These are phyloP conservation scores for Teleiodes luculella DNA, from an alignment of 2,888 invertebrate species.

Conservation along the genomic window DNA sequence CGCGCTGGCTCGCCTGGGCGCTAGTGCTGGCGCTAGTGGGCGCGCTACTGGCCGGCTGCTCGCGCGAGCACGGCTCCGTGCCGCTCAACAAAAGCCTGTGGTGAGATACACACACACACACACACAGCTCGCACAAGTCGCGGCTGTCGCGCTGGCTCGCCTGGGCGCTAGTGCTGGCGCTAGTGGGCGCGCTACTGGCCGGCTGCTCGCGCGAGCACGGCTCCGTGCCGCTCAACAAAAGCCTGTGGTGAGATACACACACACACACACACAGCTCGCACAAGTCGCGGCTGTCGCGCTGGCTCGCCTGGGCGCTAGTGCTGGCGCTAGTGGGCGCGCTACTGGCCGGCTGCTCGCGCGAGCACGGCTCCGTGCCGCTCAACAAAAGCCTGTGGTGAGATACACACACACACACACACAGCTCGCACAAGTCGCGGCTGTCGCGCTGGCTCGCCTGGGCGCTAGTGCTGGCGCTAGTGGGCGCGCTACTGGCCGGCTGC, in stretches of 20 bases:
- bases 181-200: conserved; percentile 85
- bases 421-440: conserved; percentile 77
- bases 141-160: conserved; percentile 86
- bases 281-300: conserved; percentile 82
- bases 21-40: conserved; percentile 90
- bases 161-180: conserved; percentile 84
- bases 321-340: conserved; percentile 83
- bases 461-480: conserved; percentile 81
- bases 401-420: no score
- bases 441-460: conserved; percentile 89
- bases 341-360: conserved; percentile 85
- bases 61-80: background rate
- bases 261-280: no score
- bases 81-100: background rate
- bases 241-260: conserved; percentile 85
- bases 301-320: conserved; percentile 85
- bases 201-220: conserved; percentile 87
- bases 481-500: conserved; percentile 85
- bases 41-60: conserved; percentile 81
- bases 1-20: conserved; percentile 32
- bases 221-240: conserved; percentile 93
- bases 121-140: conserved; percentile 65
- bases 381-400: conserved; percentile 96
- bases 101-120: no score
- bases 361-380: conserved; percentile 90